phyloP scores from a whole-genome alignment of 2,888 invertebrate genomes.

The Priocnemis perturbator region DNA sequence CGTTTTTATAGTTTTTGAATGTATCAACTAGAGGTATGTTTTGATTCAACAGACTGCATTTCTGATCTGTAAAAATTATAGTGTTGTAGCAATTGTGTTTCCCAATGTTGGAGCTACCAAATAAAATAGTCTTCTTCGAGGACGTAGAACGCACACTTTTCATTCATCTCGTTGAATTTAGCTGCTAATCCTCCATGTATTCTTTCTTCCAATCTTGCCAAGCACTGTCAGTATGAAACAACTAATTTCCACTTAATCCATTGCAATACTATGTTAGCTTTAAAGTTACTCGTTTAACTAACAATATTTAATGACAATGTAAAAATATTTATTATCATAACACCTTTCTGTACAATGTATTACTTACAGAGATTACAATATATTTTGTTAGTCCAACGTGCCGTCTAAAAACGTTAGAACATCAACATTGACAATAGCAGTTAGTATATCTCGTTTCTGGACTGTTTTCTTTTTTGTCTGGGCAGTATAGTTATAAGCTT shows the following conservation, averaged over 20 bases:
- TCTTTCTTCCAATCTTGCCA: no score
- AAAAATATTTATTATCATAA: conserved; percentile 15
- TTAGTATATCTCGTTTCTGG: conserved; percentile 87
- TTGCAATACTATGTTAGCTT: neutral
- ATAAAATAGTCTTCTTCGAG: neutral
- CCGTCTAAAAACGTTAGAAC: conserved; percentile 91
- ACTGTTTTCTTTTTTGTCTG: conserved; percentile 89
- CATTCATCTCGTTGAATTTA: no score
- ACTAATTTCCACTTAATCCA: neutral
- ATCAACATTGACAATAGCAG: conserved; percentile 86
- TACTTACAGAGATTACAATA: no score
- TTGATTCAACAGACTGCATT: no score
- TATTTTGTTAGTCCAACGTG: conserved; percentile 75
- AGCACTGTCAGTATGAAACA: neutral
- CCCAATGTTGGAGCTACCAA: neutral
- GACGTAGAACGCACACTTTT: neutral
- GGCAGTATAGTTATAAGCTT: conserved; percentile 84
- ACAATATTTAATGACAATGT: neutral
- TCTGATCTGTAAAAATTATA: no score
- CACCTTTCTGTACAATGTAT: no score
- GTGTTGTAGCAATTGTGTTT: no score
- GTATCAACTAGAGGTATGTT: no score
- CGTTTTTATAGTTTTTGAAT: neutral
- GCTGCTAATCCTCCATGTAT: no score
- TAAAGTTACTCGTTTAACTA: neutral